Percentiles rank a stretch among this genome's conserved stretches.
Conservation (phyloP, 2,113 vertebrate genomes). For the Caloenas nicobarica region DNA sequence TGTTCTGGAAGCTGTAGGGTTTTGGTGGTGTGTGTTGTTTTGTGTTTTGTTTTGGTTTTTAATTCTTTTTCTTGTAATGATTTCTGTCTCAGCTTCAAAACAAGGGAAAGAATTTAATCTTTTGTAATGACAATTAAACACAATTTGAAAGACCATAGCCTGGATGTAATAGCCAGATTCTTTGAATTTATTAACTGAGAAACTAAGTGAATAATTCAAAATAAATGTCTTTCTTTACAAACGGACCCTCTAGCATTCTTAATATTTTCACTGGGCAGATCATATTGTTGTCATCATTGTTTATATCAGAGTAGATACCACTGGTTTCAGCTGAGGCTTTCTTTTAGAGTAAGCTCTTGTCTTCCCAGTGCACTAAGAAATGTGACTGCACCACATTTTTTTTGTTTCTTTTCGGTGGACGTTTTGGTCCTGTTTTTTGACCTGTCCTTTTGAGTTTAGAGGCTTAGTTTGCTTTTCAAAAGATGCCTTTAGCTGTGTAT, state of each 20-base stretch:
- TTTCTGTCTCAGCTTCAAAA: background rate
- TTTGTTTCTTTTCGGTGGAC: fast-evolving
- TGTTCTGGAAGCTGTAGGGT: background rate
- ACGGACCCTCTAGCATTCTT: background rate
- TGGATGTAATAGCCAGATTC: background rate
- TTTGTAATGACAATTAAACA: background rate
- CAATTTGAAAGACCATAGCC: slow-evolving; percentile 8
- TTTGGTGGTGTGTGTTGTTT: background rate
- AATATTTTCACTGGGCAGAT: background rate
- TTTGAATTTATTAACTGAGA: slow-evolving; percentile 31
- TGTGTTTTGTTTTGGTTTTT: background rate
- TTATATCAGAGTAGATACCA: background rate
- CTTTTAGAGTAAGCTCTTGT: background rate
- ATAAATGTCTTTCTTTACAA: slow-evolving; percentile 4
- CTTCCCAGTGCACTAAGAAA: background rate
- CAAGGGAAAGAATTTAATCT: background rate
- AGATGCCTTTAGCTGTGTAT: background rate
- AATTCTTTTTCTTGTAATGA: background rate
- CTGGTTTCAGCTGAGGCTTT: background rate
- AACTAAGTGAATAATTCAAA: slow-evolving; percentile 5
- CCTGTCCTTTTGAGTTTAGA: background rate
- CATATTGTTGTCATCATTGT: background rate
- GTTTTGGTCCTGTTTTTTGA: background rate
- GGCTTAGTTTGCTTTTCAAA: background rate
- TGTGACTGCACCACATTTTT: background rate